Evolutionary conservation across 2,113 vertebrate species (phyloP).

Genomic region (Hassar affinis): DNA sequence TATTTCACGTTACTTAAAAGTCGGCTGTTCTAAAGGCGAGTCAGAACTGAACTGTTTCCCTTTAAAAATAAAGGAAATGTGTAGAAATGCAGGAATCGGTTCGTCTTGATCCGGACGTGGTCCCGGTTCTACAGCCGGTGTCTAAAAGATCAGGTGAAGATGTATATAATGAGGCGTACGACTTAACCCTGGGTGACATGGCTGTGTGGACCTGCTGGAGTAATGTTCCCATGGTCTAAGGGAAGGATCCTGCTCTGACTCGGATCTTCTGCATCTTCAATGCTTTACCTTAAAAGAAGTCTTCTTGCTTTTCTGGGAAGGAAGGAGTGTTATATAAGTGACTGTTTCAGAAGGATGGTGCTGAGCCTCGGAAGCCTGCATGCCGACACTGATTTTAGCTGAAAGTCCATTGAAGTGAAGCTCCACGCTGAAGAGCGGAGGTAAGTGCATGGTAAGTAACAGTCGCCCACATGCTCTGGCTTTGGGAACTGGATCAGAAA

Average conservation of each 20-base stretch:
- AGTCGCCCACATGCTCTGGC: slow-evolving; percentile 95
- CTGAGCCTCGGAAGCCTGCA: background rate
- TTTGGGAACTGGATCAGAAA: slow-evolving; percentile 84
- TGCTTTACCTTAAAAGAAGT: background rate
- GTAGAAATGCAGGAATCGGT: slow-evolving; percentile 74
- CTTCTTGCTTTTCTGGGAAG: background rate
- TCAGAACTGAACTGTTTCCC: background rate
- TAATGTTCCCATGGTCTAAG: background rate
- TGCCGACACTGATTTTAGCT: background rate
- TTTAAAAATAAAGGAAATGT: slow-evolving; percentile 41
- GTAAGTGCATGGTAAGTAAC: slow-evolving; percentile 68
- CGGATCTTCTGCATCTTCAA: background rate
- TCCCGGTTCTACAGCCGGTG: slow-evolving; percentile 3
- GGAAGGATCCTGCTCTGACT: background rate
- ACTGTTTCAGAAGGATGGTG: background rate
- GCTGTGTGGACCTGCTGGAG: background rate
- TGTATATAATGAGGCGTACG: background rate
- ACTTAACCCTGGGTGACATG: background rate
- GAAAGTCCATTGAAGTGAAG: slow-evolving; percentile 35
- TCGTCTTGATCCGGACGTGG: slow-evolving; percentile 58
- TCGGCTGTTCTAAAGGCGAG: background rate
- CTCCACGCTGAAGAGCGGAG: slow-evolving; percentile 74
- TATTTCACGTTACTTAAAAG: background rate
- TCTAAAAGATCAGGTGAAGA: too few relatives aligned
- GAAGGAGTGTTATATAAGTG: too few relatives aligned